A percentile compares a stretch with the other conserved stretches of the same genome.
These are phyloP conservation scores for Tortrix viridana DNA, from an alignment of 2,888 invertebrate genomes.

Conservation along the genomic window DNA sequence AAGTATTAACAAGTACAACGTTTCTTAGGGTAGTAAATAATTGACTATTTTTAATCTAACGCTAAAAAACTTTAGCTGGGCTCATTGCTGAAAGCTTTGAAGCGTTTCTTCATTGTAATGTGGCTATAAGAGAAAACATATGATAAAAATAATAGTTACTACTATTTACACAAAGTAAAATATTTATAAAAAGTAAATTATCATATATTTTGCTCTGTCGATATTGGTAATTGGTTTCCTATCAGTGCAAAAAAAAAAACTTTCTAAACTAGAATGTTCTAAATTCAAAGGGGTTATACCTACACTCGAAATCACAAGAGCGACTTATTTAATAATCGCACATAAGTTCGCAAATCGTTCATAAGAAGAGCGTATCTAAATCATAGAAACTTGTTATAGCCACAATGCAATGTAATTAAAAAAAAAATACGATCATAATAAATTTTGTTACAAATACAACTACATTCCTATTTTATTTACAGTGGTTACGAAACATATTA, in stretches of 20 bases:
- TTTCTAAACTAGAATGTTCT: too few relatives aligned
- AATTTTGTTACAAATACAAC: slow-evolving; percentile 43
- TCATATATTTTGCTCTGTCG: too few relatives aligned
- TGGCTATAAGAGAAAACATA: slow-evolving; percentile 47
- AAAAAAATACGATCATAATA: slow-evolving; percentile 38
- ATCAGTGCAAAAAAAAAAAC: too few relatives aligned
- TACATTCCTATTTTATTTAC: slow-evolving; percentile 42
- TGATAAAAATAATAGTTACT: not conserved
- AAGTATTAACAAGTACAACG: slow-evolving; percentile 18
- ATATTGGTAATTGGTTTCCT: too few relatives aligned
- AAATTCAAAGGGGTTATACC: too few relatives aligned
- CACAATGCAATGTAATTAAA: slow-evolving; percentile 45
- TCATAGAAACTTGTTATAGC: slow-evolving; percentile 44
- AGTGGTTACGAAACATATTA: slow-evolving; percentile 47
- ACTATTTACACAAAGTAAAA: not conserved
- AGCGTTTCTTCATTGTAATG: slow-evolving; percentile 59
- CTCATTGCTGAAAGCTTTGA: slow-evolving; percentile 77
- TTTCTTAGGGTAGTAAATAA: slow-evolving; percentile 51
- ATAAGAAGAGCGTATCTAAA: slow-evolving; percentile 6
- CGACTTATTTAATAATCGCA: too few relatives aligned
- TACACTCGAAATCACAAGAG: too few relatives aligned
- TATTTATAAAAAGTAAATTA: too few relatives aligned
- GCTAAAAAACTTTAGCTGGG: slow-evolving; percentile 82
- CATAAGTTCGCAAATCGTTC: too few relatives aligned
- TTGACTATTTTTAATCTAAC: slow-evolving; percentile 64